These are phyloP conservation scores for Pseudobourletiella spinata DNA, from an alignment of 1,140 invertebrate species.

Conservation along the genomic window DNA sequence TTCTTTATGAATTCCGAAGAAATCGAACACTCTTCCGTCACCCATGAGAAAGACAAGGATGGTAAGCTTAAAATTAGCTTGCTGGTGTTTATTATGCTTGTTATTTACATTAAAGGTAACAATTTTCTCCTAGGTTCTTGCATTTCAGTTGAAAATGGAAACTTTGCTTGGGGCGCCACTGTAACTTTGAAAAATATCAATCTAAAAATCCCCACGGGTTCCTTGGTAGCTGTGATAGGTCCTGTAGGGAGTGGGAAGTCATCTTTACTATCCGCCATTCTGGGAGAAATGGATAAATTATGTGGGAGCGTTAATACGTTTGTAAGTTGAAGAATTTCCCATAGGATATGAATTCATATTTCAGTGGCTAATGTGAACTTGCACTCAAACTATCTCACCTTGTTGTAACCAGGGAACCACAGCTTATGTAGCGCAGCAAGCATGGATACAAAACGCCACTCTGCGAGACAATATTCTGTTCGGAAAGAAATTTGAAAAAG, in stretches of 20 bases:
- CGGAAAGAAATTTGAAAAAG: constrained; percentile 42
- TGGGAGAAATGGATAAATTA: constrained; percentile 45
- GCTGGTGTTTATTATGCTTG: background rate
- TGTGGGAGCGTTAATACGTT: constrained; percentile 41
- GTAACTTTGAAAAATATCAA: constrained; percentile 32
- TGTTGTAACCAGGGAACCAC: constrained; percentile 37
- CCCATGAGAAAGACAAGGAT: constrained; percentile 31
- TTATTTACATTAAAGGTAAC: background rate
- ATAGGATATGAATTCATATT: background rate
- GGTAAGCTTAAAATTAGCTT: constrained; percentile 1
- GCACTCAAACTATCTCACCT: background rate
- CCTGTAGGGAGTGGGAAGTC: constrained; percentile 51
- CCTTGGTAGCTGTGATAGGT: constrained; percentile 49
- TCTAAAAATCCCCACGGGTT: constrained; percentile 37
- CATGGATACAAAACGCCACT: constrained; percentile 52
- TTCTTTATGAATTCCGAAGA: constrained; percentile 40
- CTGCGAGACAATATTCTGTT: too few species aligned
- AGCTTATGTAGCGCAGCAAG: constrained; percentile 48
- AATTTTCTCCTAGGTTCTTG: constrained; percentile 37
- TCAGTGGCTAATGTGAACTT: constrained; percentile 15
- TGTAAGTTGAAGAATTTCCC: constrained; percentile 35
- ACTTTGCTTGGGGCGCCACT: constrained; percentile 60
- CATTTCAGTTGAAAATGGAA: constrained; percentile 42
- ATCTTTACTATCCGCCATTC: constrained; percentile 46
- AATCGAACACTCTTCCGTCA: constrained; percentile 35